Evolutionary conservation across 2,888 invertebrate species (phyloP).

Genomic region (Amphipyra berbera): DNA sequence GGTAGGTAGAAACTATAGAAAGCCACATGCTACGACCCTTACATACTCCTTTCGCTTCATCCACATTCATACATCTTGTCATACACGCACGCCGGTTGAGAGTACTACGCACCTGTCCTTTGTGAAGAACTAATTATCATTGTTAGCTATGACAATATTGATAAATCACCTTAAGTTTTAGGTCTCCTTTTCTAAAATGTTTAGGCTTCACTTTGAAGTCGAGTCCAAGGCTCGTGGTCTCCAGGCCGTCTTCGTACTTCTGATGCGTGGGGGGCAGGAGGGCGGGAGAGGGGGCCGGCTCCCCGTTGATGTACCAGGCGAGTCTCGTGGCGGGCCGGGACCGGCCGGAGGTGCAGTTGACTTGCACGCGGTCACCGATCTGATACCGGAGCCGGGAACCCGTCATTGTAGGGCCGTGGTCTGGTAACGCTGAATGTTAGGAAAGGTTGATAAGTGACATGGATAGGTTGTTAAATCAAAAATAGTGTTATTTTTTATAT

Average conservation of each 20-base stretch:
- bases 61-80: no score
- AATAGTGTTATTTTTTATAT: no score
- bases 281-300: constrained; percentile 91
- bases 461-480: not conserved
- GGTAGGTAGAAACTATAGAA: no score
- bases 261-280: constrained; percentile 86
- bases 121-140: no score
- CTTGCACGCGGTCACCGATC: constrained; percentile 94
- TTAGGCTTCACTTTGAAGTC: constrained; percentile 95
- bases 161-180: constrained; percentile 93
- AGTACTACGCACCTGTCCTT: no score
- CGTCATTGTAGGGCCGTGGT: constrained; percentile 94
- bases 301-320: constrained; percentile 96
- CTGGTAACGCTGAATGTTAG: constrained; percentile 92
- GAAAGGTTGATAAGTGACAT: not conserved
- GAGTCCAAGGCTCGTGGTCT: constrained; percentile 93
- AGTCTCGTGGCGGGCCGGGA: constrained; percentile 95
- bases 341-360: constrained; percentile 95
- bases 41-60: no score
- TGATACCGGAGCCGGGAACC: constrained; percentile 95
- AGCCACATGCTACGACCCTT: no score
- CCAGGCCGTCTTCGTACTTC: constrained; percentile 91
- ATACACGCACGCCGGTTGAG: no score
- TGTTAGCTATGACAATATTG: no score
- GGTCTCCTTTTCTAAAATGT: constrained; percentile 95